phyloP scores from a whole-genome alignment of 1,140 invertebrate genomes.

The Neuroterus valhalla region DNA sequence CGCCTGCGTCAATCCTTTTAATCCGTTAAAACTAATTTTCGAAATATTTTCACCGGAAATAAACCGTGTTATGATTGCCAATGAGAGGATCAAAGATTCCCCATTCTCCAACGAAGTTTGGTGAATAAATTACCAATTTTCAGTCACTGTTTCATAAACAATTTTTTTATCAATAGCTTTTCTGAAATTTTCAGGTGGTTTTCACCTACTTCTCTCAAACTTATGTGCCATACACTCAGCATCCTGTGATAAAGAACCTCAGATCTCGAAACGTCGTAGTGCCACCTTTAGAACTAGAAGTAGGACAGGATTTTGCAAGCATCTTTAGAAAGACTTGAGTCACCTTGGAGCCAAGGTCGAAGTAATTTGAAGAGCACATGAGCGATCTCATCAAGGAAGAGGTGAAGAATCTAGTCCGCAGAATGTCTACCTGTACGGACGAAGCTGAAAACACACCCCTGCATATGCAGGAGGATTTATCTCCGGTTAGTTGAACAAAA shows the following conservation, averaged over 20 bases:
- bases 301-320: conserved; percentile 24
- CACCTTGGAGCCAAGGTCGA: neutral
- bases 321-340: neutral
- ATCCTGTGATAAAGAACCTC: conserved; percentile 70
- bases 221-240: conserved; percentile 69
- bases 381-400: conserved; percentile 16
- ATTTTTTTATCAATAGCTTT: no score
- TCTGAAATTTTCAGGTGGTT: conserved; percentile 49
- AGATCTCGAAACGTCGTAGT: conserved; percentile 53
- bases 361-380: conserved; percentile 10
- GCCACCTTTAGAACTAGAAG: conserved; percentile 44
- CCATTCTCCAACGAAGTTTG: no score
- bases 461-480: conserved; percentile 73
- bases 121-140: no score
- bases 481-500: conserved; percentile 66
- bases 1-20: no score
- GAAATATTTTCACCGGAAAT: no score
- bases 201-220: conserved; percentile 57
- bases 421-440: conserved; percentile 74
- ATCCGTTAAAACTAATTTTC: no score
- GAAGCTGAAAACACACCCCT: conserved; percentile 69
- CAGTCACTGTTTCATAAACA: no score
- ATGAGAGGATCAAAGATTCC: no score
- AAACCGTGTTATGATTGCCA: no score
- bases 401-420: conserved; percentile 46